Base-by-base conservation (phyloP, 1,140 invertebrate genomes). In the Drosophila varians region DNA sequence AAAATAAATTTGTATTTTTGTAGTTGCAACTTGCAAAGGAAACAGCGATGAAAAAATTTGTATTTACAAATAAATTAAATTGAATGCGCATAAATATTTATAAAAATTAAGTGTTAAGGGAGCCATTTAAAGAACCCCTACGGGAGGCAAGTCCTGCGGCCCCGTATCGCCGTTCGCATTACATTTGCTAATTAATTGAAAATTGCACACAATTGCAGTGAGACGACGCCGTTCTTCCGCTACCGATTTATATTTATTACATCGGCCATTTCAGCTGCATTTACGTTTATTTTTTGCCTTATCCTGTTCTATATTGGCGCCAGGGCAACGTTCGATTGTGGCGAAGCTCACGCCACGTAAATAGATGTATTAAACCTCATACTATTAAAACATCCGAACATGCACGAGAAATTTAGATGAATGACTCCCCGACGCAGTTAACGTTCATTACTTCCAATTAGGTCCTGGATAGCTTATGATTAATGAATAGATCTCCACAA, bases 71-170 rank as follows among this genome's bases (percentile, higher is more conserved):
- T 77, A 86, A 86, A 86, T 86, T 86, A 86, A 80, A 86, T 77
- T 86, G 76, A 74, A 62, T 86, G 77, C 76, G 60, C 80, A 86
- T 86, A 86, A 86, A 86, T 86, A 86, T 86, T 86, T 86, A 86
- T 86, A 86, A 86, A 86, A 80, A 87, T 86, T 86, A 86, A 86
- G 80, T 86, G 80, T 86, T 86, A 46, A 84, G 80, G 80, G 80
- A 80, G 80, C 62, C 71, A 86, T 84, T 83, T 60, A 77, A 58
- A 74, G 40, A 54, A 77, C 43, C 69, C 45, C 40, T 49, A 40
- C 19, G 49, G 38, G 18, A 14, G 21, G 34, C 19, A 14, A 11
- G 43, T n/a, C 47, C 56, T 6, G 16, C 19, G 21, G 43, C 26
- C 34, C 51, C 31, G 45, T 16, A 43, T 54, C 18, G 56, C 69